Evolutionary conservation across 2,888 invertebrate genomes (phyloP).

Genomic region (Carcina quercana): DNA sequence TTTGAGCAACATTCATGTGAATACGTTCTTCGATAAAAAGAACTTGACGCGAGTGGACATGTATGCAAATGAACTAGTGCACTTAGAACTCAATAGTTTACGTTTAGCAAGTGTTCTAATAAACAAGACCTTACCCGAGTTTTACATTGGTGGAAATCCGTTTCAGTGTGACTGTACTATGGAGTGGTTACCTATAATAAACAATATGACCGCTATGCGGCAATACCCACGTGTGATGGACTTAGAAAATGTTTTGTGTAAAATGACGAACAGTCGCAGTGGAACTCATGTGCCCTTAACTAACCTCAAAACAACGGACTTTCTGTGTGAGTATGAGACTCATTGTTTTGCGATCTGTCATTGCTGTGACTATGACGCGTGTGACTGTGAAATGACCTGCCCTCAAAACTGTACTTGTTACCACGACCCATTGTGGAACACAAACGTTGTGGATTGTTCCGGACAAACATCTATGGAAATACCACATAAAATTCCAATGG

Average conservation of each 20-base stretch:
- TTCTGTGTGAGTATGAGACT: constrained; percentile 92
- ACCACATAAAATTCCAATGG: constrained; percentile 93
- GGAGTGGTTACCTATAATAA: constrained; percentile 95
- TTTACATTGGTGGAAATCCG: constrained; percentile 94
- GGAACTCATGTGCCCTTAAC: constrained; percentile 85
- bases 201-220: constrained; percentile 86
- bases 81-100: constrained; percentile 86
- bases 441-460: constrained; percentile 94
- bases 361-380: constrained; percentile 96
- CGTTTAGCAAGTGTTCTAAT: constrained; percentile 83
- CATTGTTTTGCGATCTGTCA: constrained; percentile 96
- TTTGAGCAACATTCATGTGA: constrained; percentile 85
- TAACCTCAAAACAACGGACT: constrained; percentile 86
- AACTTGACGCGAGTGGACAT: constrained; percentile 91
- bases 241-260: constrained; percentile 90
- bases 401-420: constrained; percentile 95
- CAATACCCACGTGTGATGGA: constrained; percentile 94
- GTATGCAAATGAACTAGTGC: constrained; percentile 90
- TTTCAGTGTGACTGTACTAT: constrained; percentile 96
- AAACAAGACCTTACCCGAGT: constrained; percentile 86
- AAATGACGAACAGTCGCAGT: constrained; percentile 88
- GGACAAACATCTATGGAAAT: constrained; percentile 84
- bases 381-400: constrained; percentile 98
- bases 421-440: constrained; percentile 95
- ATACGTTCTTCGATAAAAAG: constrained; percentile 90